Evolutionary conservation across 1,140 invertebrate genomes (phyloP), one percentile per base, ranked within the genome.

Genomic region (Antheraea pernyi): DNA sequence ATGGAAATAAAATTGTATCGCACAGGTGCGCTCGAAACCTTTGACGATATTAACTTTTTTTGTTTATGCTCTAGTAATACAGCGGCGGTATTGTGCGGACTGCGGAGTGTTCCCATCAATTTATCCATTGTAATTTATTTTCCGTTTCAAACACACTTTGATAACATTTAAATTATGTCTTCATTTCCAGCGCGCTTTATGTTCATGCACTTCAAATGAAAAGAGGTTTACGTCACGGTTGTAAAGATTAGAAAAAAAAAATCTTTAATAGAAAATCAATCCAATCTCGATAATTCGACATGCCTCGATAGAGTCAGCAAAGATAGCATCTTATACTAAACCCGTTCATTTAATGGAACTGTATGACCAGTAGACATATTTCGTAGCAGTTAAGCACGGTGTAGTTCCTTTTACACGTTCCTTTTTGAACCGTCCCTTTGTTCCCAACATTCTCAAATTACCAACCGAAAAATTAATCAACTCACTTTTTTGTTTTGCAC

Each of bases 21-120:
- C 86, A 86, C 89, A 91, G 89, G 89, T 91, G 89, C 84, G 85
- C 84, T 79, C 82, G 77, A 85, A 85, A 86, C 85, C 84, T 89
- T 89, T 91, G 89, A 86, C 82, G 87, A 89, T 91, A 91, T 89
- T 91, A 91, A 88, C 82, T 89, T 91, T 79, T n/a, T 91, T 89
- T 86, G 81, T 88, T 88, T 80, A 82, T 78, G 76, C 74, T 76
- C 59, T 75, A 79, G 72, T 71, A 76, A 80, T 78, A 78, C 72
- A 75, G 73, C 71, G 53, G 48, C 69, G 71, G 62, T 64, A 74
- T 75, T 68, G 65, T 53, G 46, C 61, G 37, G 22, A 63, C 61
- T 53, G 46, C 61, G 37, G 22, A 63, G 61, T 37, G 61, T 63
- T 63, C 37, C 37, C 61, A 63, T 37, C 61, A 63, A 37, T 63